These are phyloP conservation scores for Ricordea florida DNA, from an alignment of 92 coral and sea anemone species.

Conservation along the genomic window DNA sequence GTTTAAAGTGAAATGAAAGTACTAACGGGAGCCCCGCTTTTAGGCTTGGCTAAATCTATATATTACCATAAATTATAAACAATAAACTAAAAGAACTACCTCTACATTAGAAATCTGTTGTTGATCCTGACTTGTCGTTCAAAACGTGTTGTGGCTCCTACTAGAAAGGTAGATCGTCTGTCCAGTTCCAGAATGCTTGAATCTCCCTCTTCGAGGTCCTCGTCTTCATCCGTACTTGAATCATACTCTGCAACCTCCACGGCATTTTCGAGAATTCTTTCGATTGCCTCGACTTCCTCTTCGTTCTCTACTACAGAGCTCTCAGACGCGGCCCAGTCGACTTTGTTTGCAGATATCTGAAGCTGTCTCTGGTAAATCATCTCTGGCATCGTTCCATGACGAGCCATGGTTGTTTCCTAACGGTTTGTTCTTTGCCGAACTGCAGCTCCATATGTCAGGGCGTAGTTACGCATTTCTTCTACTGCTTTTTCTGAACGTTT, in stretches of 20 bases:
- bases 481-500: constrained; percentile 12
- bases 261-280: not conserved
- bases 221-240: constrained; percentile 18
- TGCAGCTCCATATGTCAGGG: constrained; percentile 34
- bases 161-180: constrained; percentile 1
- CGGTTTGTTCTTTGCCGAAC: constrained; percentile 32
- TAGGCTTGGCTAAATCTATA: too few relatives aligned
- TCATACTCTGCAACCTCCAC: constrained; percentile 25
- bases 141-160: constrained; percentile 1
- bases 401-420: constrained; percentile 34
- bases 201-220: not conserved
- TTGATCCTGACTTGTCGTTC: constrained; percentile 32
- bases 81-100: not conserved
- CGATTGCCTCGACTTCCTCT: not conserved
- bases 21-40: too few relatives aligned
- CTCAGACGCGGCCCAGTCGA: not conserved
- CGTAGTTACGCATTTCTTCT: constrained; percentile 20
- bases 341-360: constrained; percentile 20
- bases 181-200: constrained; percentile 6
- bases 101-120: not conserved
- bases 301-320: not conserved
- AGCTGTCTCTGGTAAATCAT: constrained; percentile 22
- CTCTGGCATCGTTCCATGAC: constrained; percentile 42
- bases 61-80: too few relatives aligned
- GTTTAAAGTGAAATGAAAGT: too few relatives aligned